A percentile compares a stretch with the other conserved stretches of the same genome.
These are phyloP conservation scores for Ophiothrix spiculata DNA, from an alignment of 35 echinoderm and acorn worm genomes.

Conservation along the genomic window DNA sequence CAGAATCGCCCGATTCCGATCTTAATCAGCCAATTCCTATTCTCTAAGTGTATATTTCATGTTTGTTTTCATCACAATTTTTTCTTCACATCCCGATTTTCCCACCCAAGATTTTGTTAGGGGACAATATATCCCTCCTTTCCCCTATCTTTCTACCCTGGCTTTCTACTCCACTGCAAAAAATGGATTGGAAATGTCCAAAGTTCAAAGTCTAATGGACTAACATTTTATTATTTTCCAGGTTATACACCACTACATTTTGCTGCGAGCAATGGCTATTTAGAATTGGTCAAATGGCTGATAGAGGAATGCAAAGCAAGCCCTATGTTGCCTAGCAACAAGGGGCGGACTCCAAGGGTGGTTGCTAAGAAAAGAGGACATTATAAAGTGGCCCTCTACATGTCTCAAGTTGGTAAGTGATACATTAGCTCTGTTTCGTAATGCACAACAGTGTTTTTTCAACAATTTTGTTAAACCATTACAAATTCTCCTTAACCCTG, in stretches of 20 bases:
- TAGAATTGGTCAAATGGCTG: conserved; percentile 79
- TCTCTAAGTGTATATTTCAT: too few species aligned
- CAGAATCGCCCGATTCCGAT: too few species aligned
- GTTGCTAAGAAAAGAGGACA: conserved; percentile 85
- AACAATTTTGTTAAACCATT: not conserved
- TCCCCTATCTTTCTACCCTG: too few species aligned
- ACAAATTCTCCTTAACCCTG: not conserved
- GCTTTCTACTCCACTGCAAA: too few species aligned
- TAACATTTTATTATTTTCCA: conserved; percentile 9
- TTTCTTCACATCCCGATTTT: too few species aligned
- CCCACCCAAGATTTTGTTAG: too few species aligned
- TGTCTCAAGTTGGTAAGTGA: conserved; percentile 80
- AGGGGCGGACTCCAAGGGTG: conserved; percentile 70
- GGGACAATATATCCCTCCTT: too few species aligned
- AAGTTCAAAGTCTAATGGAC: not conserved
- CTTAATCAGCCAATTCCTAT: too few species aligned
- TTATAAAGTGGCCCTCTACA: conserved; percentile 74
- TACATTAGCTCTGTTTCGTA: not conserved
- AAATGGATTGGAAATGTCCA: not conserved
- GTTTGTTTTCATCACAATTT: too few species aligned
- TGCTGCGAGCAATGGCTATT: conserved; percentile 70
- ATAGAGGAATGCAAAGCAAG: conserved; percentile 67
- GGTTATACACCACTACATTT: conserved; percentile 75
- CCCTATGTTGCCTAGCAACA: conserved; percentile 61
- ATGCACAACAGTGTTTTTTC: not conserved